Evolutionary conservation across 2,113 vertebrate species (phyloP).

Genomic region (Thinocorus orbignyianus): DNA sequence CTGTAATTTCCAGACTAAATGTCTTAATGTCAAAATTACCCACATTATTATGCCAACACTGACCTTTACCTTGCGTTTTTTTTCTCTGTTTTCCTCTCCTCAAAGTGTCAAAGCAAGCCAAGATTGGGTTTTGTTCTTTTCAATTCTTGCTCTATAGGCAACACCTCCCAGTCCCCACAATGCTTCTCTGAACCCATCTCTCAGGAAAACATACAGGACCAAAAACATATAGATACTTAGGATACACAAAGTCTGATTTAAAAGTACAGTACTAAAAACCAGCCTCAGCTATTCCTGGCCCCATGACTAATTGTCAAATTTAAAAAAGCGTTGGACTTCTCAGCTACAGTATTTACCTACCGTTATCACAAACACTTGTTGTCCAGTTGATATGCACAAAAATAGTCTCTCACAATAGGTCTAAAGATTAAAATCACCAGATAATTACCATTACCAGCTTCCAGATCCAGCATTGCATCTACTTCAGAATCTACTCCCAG

Average conservation of each 20-base stretch:
- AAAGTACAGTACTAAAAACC: neutral
- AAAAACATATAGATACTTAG: neutral
- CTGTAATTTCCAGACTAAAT: neutral
- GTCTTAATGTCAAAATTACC: neutral
- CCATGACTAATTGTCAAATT: neutral
- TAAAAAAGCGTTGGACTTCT: neutral
- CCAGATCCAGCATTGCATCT: neutral
- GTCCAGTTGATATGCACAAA: neutral
- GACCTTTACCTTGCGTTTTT: neutral
- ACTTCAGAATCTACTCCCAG: neutral
- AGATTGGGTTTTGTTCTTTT: neutral
- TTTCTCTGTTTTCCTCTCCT: neutral
- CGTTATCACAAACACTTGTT: neutral
- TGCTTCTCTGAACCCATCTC: neutral
- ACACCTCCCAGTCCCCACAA: neutral
- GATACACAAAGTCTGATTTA: neutral
- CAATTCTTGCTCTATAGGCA: neutral
- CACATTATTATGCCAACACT: neutral
- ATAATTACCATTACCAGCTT: neutral
- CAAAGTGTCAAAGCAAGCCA: neutral
- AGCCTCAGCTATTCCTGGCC: neutral
- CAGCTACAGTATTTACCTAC: neutral
- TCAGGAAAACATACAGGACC: neutral
- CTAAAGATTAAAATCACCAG: neutral
- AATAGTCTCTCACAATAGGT: rapidly evolving